Base-by-base conservation (phyloP, 2,888 invertebrate species). In the Heliconius ethilla region DNA sequence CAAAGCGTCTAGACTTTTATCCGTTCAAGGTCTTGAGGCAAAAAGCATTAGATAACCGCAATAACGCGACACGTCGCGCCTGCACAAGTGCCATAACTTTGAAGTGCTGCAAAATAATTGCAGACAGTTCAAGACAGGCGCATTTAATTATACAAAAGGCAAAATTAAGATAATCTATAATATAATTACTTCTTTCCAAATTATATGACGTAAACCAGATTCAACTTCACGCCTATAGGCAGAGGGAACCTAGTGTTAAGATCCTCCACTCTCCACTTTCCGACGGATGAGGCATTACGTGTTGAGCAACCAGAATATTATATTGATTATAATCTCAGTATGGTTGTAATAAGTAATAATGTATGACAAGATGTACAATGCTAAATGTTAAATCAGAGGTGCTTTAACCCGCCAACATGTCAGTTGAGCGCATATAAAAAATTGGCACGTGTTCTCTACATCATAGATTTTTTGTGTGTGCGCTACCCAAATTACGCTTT, bases 1-100 rank as follows among this genome's bases (percentile, higher is more conserved):
- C 88, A 89, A 89, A 89, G 82, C 85, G 92, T 92, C 93, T 92
- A 92, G 92, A 91, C 91, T 90, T 89, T 87, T 90, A 88, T 88
- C 85, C 86, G 87, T 88, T 90, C 90, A 91, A 92, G 89, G 90
- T 88, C 88, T 87, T 81, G 51, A 70, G 82, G 84, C 87, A 88
- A 88, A 89, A 88, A 85, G 86, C 85, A 86, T 88, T 88, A 85
- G 87, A 87, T 86, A 83, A 80, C 83, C 82, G 84, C 86, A 85
- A 33, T 33, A 33, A 87, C 84, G 83, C 83, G 85, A 90, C 91
- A 90, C 84, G 89, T 83, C 84, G 88, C 91, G 91, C 92, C 89
- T 91, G 87, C 84, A 85, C 82, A 83, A 84, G 79, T 79, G 78
- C 80, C 78, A 81, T 77, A 77, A 80, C 82, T 76, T 80, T 76